A percentile compares a stretch with the other conserved stretches of the same genome.
These are phyloP conservation scores for Ceratothoa steindachneri DNA, from an alignment of 2,888 invertebrate species.

Conservation along the genomic window DNA sequence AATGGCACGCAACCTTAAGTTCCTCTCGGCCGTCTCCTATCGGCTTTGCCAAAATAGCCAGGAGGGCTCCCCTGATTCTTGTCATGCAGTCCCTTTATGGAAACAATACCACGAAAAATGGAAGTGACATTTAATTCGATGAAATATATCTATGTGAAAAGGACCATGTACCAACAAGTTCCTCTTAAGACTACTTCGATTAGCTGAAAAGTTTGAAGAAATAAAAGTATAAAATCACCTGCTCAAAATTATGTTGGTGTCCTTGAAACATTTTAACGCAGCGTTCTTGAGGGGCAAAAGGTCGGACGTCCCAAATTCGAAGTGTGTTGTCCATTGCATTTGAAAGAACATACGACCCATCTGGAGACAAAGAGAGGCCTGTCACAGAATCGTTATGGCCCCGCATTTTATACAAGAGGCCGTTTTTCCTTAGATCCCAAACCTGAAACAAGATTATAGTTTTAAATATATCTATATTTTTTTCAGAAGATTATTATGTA, in stretches of 20 bases:
- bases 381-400: slow-evolving; percentile 97
- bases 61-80: too few species aligned
- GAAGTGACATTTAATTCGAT: too few species aligned
- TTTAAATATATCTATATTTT: slow-evolving; percentile 24
- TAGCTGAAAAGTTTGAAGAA: too few species aligned
- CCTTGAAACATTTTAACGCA: slow-evolving; percentile 88
- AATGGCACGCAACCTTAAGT: too few species aligned
- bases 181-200: too few species aligned
- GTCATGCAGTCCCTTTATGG: too few species aligned
- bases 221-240: too few species aligned
- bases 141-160: too few species aligned
- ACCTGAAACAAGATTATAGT: slow-evolving; percentile 19
- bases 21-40: too few species aligned
- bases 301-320: slow-evolving; percentile 93
- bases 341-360: slow-evolving; percentile 73
- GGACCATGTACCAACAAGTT: too few species aligned
- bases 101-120: too few species aligned
- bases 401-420: slow-evolving; percentile 73
- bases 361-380: slow-evolving; percentile 52
- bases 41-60: too few species aligned
- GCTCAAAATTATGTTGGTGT: slow-evolving; percentile 96
- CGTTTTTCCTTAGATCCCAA: slow-evolving; percentile 61
- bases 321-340: slow-evolving; percentile 96
- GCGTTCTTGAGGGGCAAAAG: slow-evolving; percentile 87
- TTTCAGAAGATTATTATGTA: slow-evolving; percentile 19